These are phyloP conservation scores for Myrmecophaga tridactyla DNA, from an alignment of 2,113 vertebrate genomes.

Conservation along the genomic window DNA sequence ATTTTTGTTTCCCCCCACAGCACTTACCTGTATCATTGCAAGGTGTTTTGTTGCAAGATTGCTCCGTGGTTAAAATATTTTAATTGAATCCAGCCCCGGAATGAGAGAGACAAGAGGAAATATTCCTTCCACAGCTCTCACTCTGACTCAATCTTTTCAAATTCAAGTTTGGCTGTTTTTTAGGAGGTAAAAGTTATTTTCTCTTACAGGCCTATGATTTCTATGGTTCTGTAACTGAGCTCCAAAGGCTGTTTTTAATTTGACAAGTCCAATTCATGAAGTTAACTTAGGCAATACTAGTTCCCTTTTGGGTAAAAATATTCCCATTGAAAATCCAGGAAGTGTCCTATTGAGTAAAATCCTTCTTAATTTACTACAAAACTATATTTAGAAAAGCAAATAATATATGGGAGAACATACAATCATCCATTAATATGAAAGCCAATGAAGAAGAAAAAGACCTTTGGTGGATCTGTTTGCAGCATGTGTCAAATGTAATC, in stretches of 20 bases:
- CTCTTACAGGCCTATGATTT: slow-evolving; percentile 60
- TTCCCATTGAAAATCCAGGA: slow-evolving; percentile 61
- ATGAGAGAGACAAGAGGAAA: slow-evolving; percentile 44
- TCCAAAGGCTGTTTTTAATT: slow-evolving; percentile 68
- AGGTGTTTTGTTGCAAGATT: not conserved
- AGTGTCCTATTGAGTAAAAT: slow-evolving; percentile 61
- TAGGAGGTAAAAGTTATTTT: slow-evolving; percentile 62
- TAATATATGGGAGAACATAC: slow-evolving; percentile 42
- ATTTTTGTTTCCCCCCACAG: not conserved
- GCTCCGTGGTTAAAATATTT: not conserved
- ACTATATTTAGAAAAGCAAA: slow-evolving; percentile 63
- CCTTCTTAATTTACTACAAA: slow-evolving; percentile 65
- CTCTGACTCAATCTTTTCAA: slow-evolving; percentile 39
- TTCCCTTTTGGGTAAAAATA: slow-evolving; percentile 57
- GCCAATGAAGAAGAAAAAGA: slow-evolving; percentile 47
- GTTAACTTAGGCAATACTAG: slow-evolving; percentile 62
- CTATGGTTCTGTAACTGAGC: slow-evolving; percentile 57
- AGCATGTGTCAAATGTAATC: slow-evolving; percentile 12
- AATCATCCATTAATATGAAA: slow-evolving; percentile 53
- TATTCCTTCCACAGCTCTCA: slow-evolving; percentile 33
- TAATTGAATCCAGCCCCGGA: not conserved
- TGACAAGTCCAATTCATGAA: slow-evolving; percentile 57
- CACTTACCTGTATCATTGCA: not conserved
- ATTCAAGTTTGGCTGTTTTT: slow-evolving; percentile 36
- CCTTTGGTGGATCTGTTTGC: slow-evolving; percentile 15